Percentiles rank a stretch among this genome's conserved stretches.
Evolutionary conservation across 2,888 invertebrate genomes (phyloP).

Genomic region (Eupithecia tripunctaria): DNA sequence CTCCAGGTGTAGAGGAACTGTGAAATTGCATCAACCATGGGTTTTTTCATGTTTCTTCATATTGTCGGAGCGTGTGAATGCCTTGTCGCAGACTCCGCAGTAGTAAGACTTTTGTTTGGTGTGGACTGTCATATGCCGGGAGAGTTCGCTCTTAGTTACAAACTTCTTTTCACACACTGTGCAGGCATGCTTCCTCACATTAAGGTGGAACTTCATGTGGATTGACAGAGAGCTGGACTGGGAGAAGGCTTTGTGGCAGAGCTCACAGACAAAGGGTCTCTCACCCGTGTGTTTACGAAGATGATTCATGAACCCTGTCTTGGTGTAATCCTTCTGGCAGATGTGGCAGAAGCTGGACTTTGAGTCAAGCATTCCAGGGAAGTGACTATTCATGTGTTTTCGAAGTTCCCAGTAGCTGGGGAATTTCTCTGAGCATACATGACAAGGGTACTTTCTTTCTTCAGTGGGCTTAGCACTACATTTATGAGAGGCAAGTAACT

Average conservation of each 20-base stretch:
- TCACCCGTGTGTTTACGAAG: constrained; percentile 82
- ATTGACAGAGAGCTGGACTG: constrained; percentile 82
- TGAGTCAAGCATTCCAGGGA: constrained; percentile 82
- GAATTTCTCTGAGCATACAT: constrained; percentile 81
- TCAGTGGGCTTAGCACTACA: constrained; percentile 78
- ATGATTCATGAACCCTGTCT: constrained; percentile 83
- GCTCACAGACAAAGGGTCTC: constrained; percentile 81
- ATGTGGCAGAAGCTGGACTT: constrained; percentile 83
- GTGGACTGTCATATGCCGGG: constrained; percentile 83
- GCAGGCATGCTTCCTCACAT: constrained; percentile 82
- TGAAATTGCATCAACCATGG: constrained; percentile 68
- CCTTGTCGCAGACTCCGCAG: constrained; percentile 82
- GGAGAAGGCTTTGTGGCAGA: constrained; percentile 81
- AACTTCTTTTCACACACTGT: constrained; percentile 83
- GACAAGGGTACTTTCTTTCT: constrained; percentile 81
- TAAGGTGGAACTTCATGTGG: constrained; percentile 83
- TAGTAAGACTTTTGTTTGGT: constrained; percentile 83
- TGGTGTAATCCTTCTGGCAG: constrained; percentile 83
- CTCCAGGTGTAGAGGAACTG: constrained; percentile 41
- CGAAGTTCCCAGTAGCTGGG: constrained; percentile 81
- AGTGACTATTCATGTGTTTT: constrained; percentile 81
- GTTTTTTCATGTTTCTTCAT: constrained; percentile 85
- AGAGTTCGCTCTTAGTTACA: constrained; percentile 83
- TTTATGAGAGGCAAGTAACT: constrained; percentile 71
- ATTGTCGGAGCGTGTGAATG: constrained; percentile 82